phyloP scores from a whole-genome alignment of 35 echinoderm and acorn worm genomes.

The Patiria miniata region DNA sequence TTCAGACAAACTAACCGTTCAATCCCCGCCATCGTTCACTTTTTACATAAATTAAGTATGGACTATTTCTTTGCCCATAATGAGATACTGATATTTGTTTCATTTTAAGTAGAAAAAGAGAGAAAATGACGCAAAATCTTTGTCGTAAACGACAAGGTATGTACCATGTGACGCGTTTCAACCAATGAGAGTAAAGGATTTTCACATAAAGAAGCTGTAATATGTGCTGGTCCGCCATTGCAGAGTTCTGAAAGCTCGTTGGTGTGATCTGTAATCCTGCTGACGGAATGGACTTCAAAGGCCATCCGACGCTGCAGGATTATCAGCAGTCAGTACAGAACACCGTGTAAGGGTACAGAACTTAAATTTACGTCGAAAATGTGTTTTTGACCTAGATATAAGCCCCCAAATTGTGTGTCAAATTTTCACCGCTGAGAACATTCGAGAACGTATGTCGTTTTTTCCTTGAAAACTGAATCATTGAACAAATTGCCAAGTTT shows the following conservation, averaged over 20 bases:
- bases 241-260: conserved; percentile 96
- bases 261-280: conserved; percentile 80
- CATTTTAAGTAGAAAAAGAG: background rate
- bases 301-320: conserved; percentile 94
- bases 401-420: background rate
- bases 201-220: conserved; percentile 62
- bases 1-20: background rate
- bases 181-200: conserved; percentile 77
- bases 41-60: background rate
- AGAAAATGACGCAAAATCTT: background rate
- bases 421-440: background rate
- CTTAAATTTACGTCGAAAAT: conserved; percentile 1
- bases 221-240: conserved; percentile 99
- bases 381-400: conserved; percentile 5
- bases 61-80: background rate
- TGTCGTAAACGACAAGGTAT: conserved; percentile 51
- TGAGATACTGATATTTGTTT: background rate
- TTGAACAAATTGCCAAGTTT: background rate
- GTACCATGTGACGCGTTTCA: conserved; percentile 87
- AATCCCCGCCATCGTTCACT: background rate
- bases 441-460: background rate
- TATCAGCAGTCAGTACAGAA: conserved; percentile 90
- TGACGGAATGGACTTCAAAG: conserved; percentile 92
- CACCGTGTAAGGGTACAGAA: conserved; percentile 89
- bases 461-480: background rate